Percentiles rank a stretch among this genome's conserved stretches.
These are phyloP conservation scores for Drosophila neocordata DNA, from an alignment of 1,140 invertebrate genomes.

Conservation along the genomic window DNA sequence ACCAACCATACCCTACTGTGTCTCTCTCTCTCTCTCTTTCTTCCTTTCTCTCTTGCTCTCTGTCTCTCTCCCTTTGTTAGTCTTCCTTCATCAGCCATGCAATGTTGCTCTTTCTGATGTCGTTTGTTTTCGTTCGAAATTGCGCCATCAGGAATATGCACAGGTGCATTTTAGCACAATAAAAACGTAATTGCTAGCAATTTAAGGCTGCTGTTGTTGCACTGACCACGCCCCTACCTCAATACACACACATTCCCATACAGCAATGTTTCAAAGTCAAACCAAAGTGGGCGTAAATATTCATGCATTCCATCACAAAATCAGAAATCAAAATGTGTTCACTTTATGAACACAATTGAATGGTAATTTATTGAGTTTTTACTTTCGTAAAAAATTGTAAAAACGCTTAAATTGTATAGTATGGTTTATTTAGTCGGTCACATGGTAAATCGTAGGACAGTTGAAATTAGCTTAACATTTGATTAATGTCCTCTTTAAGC, in stretches of 20 bases:
- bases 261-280: slow-evolving; percentile 42
- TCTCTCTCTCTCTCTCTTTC: neutral
- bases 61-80: neutral
- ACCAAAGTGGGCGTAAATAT: slow-evolving; percentile 20
- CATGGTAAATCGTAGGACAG: neutral
- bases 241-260: neutral
- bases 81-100: slow-evolving; percentile 31
- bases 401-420: neutral
- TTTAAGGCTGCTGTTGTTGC: slow-evolving; percentile 74
- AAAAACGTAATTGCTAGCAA: slow-evolving; percentile 80
- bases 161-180: slow-evolving; percentile 81
- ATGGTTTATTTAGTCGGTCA: neutral
- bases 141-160: slow-evolving; percentile 81
- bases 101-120: slow-evolving; percentile 80
- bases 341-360: slow-evolving; percentile 65
- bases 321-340: slow-evolving; percentile 14
- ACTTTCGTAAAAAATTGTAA: neutral
- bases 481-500: slow-evolving; percentile 68
- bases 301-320: slow-evolving; percentile 40
- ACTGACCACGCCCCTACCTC: slow-evolving; percentile 13
- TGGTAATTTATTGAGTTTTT: slow-evolving; percentile 54
- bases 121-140: slow-evolving; percentile 81
- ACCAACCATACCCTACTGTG: neutral
- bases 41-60: neutral
- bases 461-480: slow-evolving; percentile 68